Base-by-base conservation (phyloP, 1,140 invertebrate genomes). In the Tyrophagus putrescentiae region DNA sequence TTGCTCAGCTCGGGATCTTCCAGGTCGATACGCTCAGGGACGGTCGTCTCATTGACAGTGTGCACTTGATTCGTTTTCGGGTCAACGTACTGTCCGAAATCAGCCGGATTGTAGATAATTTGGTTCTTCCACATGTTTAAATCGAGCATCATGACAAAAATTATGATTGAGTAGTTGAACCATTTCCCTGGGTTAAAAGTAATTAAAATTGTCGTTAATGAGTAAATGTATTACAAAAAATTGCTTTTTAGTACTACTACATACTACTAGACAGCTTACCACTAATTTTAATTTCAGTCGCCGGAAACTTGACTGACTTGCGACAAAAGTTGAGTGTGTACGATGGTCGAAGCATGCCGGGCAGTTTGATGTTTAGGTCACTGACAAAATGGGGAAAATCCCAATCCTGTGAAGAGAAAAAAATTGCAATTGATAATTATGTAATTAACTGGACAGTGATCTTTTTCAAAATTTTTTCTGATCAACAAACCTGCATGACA, bases 61-160 rank as follows among this genome's bases (percentile, higher is more conserved):
- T 71, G 70, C 25, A 78, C 75, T 60, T 72, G 72, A 23, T 72
- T 66, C 1, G 16, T 27, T 16, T 73, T 67, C 18, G 69, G 61
- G 62, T 70, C 72, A 7, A 68, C 69, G 63, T 78, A 79, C 66
- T 79, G 77, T 11, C 76, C 77, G 64, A 74, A 78, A 59, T 76
- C 72, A 56, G 65, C 68, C 0, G 77, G 77, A 36, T 62, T 59
- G 61, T 78, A 79, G 64, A 78, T 77, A 28, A 78, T 75, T 68
- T 79, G 77, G 67, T 78, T 79, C 66, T 78, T 78, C 77, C 77
- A 79, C 77, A 78, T 79, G 68, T 78, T 79, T 39, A 79, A 64
- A 66, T 79, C 77, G 9, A 78, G 70, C 32, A 78, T 70, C 71
- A 78, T 76, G 4, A 79, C 77, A 60, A 78, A 65, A 54, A 78